Conservation (phyloP, 2,888 invertebrate species). For the Drosophila monieri region DNA sequence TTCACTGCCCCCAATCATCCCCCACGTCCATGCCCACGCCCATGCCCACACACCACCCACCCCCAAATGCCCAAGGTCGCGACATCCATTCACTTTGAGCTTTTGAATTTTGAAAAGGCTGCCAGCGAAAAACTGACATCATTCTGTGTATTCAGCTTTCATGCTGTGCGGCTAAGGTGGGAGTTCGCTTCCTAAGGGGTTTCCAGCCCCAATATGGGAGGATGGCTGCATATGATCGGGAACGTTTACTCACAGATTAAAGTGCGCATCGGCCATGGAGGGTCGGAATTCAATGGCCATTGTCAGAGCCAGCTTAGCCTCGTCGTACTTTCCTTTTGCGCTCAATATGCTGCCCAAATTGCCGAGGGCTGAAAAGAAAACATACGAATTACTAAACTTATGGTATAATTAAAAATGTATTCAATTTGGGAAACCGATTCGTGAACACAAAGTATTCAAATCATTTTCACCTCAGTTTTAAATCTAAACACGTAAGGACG, state of each 20-base stretch:
- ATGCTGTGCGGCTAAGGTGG: slow-evolving; percentile 38
- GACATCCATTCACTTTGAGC: slow-evolving; percentile 74
- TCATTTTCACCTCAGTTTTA: neutral
- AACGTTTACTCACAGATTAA: slow-evolving; percentile 94
- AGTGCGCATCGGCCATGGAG: slow-evolving; percentile 99
- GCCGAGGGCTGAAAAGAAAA: slow-evolving; percentile 91
- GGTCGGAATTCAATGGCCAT: slow-evolving; percentile 94
- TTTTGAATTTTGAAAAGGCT: slow-evolving; percentile 75
- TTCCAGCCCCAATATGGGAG: neutral
- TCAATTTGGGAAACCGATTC: neutral
- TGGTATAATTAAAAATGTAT: slow-evolving; percentile 87
- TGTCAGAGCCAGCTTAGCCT: slow-evolving; percentile 95
- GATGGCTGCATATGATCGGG: slow-evolving; percentile 46
- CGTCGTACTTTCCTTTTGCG: slow-evolving; percentile 91
- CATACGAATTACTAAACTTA: slow-evolving; percentile 83
- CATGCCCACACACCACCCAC: slow-evolving; percentile 36
- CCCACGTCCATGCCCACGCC: slow-evolving; percentile 18
- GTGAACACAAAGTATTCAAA: too few species aligned
- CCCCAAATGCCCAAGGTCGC: slow-evolving; percentile 61
- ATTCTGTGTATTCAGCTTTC: slow-evolving; percentile 53
- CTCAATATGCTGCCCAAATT: slow-evolving; percentile 98
- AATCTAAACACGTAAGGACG: neutral
- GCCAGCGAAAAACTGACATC: slow-evolving; percentile 61
- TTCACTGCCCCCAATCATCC: too few species aligned
- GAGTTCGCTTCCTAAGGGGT: slow-evolving; percentile 48